Conservation (phyloP, 2,888 invertebrate genomes). For the Tetrapedia diversipes region DNA sequence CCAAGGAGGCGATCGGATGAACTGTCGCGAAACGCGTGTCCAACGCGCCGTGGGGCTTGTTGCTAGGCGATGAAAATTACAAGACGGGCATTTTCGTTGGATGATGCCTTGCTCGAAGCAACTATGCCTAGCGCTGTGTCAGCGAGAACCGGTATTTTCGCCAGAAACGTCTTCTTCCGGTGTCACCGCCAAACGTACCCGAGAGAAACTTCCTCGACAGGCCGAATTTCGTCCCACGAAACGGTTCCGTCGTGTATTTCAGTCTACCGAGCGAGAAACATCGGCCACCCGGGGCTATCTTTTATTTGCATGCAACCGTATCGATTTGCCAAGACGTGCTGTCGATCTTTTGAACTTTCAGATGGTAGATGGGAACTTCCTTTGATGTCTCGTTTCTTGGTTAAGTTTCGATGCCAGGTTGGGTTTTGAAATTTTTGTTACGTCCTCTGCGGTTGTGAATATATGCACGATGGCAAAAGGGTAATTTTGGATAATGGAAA, state of each 20-base stretch:
- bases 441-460: too few species aligned
- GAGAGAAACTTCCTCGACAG: constrained; percentile 24
- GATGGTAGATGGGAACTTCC: neutral
- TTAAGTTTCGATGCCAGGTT: too few species aligned
- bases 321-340: neutral
- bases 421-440: too few species aligned
- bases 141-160: constrained; percentile 44
- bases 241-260: constrained; percentile 7
- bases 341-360: neutral
- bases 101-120: constrained; percentile 22
- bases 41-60: neutral
- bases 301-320: constrained; percentile 6
- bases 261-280: constrained; percentile 18
- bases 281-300: constrained; percentile 7
- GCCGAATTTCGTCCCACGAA: constrained; percentile 32
- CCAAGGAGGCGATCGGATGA: neutral
- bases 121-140: constrained; percentile 33
- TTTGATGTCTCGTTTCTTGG: neutral
- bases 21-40: constrained; percentile 1
- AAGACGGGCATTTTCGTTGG: constrained; percentile 15
- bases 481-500: too few species aligned
- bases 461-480: too few species aligned
- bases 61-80: constrained; percentile 10
- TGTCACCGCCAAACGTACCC: constrained; percentile 41
- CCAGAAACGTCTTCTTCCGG: constrained; percentile 22